Evolutionary conservation across 1,140 invertebrate species (phyloP).

Genomic region (Brachionus koreanus): DNA sequence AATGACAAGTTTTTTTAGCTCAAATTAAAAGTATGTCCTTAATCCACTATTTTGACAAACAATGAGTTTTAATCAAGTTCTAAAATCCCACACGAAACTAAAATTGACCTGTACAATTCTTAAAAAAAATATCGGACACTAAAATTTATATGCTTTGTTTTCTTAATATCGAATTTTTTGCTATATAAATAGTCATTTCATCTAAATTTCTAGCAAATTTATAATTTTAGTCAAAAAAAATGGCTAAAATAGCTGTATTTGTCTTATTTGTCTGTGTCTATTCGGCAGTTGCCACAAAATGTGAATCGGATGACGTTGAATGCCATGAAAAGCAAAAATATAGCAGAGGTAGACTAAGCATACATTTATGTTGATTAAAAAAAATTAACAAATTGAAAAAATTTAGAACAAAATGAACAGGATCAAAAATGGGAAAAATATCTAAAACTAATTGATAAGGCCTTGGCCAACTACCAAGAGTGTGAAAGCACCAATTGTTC

Average conservation of each 20-base stretch:
- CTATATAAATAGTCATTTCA: background rate
- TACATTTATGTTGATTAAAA: background rate
- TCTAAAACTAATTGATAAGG: constrained; percentile 48
- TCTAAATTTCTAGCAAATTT: background rate
- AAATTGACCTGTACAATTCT: background rate
- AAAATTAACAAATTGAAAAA: background rate
- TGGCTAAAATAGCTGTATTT: background rate
- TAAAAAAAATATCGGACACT: background rate
- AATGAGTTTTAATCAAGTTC: background rate
- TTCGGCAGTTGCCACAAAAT: background rate
- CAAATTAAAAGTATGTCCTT: background rate
- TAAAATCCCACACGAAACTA: background rate
- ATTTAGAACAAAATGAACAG: background rate
- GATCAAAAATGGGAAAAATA: constrained; percentile 49
- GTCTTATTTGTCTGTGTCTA: background rate
- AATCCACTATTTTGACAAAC: background rate
- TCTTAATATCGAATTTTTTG: background rate
- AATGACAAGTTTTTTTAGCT: background rate
- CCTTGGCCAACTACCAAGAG: constrained; percentile 48
- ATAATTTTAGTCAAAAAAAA: background rate
- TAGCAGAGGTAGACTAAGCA: background rate
- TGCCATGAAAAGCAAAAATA: constrained; percentile 33
- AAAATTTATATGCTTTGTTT: background rate
- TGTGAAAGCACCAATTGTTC: constrained; percentile 30
- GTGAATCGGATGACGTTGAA: background rate